Evolutionary conservation across 2,113 vertebrate genomes (phyloP).

Genomic region (Lepisosteus osseus): DNA sequence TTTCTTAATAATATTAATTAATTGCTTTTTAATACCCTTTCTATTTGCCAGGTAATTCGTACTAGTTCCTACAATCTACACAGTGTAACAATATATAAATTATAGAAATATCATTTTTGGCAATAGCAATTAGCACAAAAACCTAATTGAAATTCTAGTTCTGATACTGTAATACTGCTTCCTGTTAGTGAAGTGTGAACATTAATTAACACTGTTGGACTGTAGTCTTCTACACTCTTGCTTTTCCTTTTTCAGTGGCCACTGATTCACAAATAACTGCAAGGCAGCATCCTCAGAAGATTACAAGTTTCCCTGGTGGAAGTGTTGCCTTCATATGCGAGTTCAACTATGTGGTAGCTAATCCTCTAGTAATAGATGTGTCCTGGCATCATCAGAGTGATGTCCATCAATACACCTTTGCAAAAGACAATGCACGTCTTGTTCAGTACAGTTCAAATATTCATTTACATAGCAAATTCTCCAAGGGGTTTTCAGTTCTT

Average conservation of each 20-base stretch:
- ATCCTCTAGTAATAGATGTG: constrained; percentile 9
- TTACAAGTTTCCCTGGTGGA: neutral
- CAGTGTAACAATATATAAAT: too few species aligned
- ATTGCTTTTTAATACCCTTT: too few species aligned
- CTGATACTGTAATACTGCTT: too few species aligned
- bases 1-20: neutral
- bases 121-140: too few species aligned
- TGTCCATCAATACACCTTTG: constrained; percentile 23
- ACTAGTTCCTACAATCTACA: too few species aligned
- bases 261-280: constrained; percentile 3
- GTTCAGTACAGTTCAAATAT: constrained; percentile 28
- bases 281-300: constrained; percentile 16
- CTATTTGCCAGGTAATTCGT: too few species aligned
- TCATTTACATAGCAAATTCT: constrained; percentile 23
- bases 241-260: constrained; percentile 8
- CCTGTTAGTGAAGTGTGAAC: too few species aligned
- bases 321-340: neutral
- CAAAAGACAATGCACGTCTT: constrained; percentile 10
- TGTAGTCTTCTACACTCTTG: constrained; percentile 1
- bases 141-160: too few species aligned
- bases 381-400: constrained; percentile 13
- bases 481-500: constrained; percentile 26
- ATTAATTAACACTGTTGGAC: neutral
- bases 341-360: constrained; percentile 14
- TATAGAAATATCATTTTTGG: too few species aligned